phyloP scores from a whole-genome alignment of 35 echinoderm and acorn worm genomes.

The Ptychodera flava region DNA sequence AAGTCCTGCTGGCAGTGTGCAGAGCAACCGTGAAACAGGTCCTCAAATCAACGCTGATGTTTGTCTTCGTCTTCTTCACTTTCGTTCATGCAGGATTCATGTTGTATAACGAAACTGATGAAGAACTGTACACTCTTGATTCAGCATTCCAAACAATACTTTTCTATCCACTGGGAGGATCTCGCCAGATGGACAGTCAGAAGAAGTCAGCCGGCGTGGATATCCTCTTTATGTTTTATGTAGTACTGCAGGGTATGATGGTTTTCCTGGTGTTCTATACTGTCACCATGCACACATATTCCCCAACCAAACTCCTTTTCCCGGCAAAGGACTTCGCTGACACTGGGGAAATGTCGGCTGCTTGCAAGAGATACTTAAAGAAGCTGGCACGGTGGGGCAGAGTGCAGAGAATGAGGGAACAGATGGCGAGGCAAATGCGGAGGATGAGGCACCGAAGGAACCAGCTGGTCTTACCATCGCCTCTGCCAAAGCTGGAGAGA shows the following conservation, averaged over 20 bases:
- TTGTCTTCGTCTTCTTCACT: neutral
- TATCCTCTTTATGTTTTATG: neutral
- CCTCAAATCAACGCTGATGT: neutral
- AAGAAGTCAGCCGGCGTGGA: neutral
- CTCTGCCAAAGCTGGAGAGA: neutral
- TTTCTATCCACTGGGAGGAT: neutral
- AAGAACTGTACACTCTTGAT: neutral
- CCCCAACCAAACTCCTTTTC: neutral
- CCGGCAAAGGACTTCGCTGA: neutral
- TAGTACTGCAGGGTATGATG: neutral
- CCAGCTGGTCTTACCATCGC: neutral
- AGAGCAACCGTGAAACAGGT: neutral
- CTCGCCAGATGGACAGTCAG: neutral
- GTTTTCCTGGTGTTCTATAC: neutral
- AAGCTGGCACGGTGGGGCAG: neutral
- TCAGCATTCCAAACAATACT: neutral
- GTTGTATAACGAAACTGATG: neutral
- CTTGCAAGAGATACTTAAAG: neutral
- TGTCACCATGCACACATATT: neutral
- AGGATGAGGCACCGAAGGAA: neutral
- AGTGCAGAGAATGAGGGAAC: neutral
- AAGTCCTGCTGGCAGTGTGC: neutral
- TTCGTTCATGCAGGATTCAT: neutral
- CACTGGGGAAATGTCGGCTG: neutral
- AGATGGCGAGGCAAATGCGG: neutral